Base-by-base conservation (phyloP, 1,140 invertebrate species). In the Ptiloglossa arizonensis region DNA sequence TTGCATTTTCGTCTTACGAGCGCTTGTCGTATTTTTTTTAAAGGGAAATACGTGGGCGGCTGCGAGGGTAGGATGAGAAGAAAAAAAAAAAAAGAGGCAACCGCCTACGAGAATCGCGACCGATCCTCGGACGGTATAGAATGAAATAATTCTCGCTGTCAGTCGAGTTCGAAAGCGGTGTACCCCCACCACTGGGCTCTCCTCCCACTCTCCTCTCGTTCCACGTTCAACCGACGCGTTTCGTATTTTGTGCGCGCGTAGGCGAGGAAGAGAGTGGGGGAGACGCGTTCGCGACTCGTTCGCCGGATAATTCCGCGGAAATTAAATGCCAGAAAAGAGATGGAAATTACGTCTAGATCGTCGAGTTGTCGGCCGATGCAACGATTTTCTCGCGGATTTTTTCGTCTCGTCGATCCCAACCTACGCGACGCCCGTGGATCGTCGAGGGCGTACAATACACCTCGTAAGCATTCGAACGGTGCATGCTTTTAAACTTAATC, bases 71-170 rank as follows among this genome's bases (percentile, higher is more conserved):
- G 22, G n/a, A 11, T n/a, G 4, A 11, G 4, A 17, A 27, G 15
- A 38, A 35, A 41, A 32, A 24, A 9, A 24, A 15, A 35, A 19
- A 41, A 44, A 66, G 46, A 48, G 41, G 6, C 46, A 54, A 19
- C 56, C 46, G 13, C 24, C 24, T 32, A 29, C 35, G 56, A 60
- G 35, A 70, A 52, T 77, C 67, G 74, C 74, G 44, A 77, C 54
- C 66, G 74, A 76, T 69, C 44, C 66, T 70, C 35, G 44, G 67
- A 70, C 67, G 29, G 44, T 56, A 70, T 62, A 46, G 57, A 71
- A 77, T 62, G 74, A 71, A 77, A 77, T 77, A 71, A 77, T 77
- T 75, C 73, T 75, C 54, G 64, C 64, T 75, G 73, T 68, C 73
- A 69, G 64, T 69, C 52, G 73, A 27, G 41, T 68, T 59, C 64